Percentiles rank a stretch among this genome's conserved stretches.
These are phyloP conservation scores for Hydropsyche tenuis DNA, from an alignment of 1,140 invertebrate genomes.

Conservation along the genomic window DNA sequence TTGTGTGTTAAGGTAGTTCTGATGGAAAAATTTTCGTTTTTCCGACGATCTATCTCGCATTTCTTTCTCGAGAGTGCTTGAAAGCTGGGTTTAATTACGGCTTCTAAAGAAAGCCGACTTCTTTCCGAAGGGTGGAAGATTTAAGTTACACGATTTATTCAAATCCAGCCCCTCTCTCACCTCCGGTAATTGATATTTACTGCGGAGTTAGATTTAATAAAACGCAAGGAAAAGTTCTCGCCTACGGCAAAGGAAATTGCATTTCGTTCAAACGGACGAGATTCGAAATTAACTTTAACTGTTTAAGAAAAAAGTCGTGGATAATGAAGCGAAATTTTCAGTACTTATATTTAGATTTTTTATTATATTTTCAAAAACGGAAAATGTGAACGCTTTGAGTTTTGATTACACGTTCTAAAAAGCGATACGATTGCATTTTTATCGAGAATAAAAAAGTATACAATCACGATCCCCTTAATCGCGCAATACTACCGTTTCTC, in stretches of 20 bases:
- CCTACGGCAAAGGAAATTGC: conserved; percentile 24
- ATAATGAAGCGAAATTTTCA: no score
- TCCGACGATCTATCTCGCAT: not conserved
- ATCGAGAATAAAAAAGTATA: conserved; percentile 27
- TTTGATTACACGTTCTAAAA: no score
- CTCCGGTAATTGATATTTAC: conserved; percentile 50
- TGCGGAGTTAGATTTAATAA: conserved; percentile 47
- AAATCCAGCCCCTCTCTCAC: conserved; percentile 45
- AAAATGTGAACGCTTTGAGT: no score
- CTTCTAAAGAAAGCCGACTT: conserved; percentile 5
- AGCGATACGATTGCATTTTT: not conserved
- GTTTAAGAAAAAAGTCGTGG: not conserved
- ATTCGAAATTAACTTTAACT: conserved; percentile 17
- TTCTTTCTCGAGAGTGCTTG: not conserved
- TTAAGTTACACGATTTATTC: conserved; percentile 42
- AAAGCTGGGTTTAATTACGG: conserved; percentile 17
- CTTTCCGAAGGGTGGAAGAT: conserved; percentile 15
- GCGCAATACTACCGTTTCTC: conserved; percentile 28
- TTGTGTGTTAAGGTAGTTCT: no score
- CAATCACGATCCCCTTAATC: conserved; percentile 41
- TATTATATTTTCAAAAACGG: no score
- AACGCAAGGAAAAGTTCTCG: conserved; percentile 26
- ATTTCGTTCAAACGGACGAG: conserved; percentile 19
- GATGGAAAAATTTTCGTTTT: no score
- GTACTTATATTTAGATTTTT: no score